Evolutionary conservation across 2,888 invertebrate species (phyloP), one percentile per base, ranked within the genome.

Genomic region (Lasius fuliginosus): DNA sequence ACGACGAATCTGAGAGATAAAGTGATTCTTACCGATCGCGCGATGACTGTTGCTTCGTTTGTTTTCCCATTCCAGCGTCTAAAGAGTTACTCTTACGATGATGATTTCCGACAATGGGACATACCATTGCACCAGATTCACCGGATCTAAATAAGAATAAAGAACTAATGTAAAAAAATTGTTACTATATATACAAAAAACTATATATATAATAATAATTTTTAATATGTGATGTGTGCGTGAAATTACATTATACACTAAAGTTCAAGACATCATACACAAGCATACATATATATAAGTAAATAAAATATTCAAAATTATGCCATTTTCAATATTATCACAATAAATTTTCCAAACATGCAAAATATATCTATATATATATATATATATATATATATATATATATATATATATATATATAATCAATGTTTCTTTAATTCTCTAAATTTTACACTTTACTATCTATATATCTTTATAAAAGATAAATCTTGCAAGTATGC

Each of bases 61-160:
- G 95, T 92, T 92, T 95, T 86, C 93, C 95, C 87, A 95, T 95
- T 71, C 97, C 95, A 88, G 97, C 98, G 94, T 98, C 98, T 53
- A 98, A 95, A 12, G 98, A 98, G 93, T 98, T 98, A 18, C 98
- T 97, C 95, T 98, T 98, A 85, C 98, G 96, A 93, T 98, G 98
- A 91, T 96, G 95, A 91, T 96, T 96, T 56, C 93, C 93, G 81
- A 91, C 90, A 27, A 92, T 91, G 30, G 91, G 89, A 81, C 90
- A 92, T 74, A 92, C 92, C 68, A 92, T 91, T 84, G 92, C 93
- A 77, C 92, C 92, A 1, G 92, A 87, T 83, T 95, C 95, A 40
- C 91, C 92, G 68, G 94, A 92, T 91, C 95, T 95, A 83, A 9
- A 42, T 49, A 56, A 42, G 5, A 73, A 40, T 6, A 79, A 77